phyloP scores from a whole-genome alignment of 2,113 vertebrate species.

The Cinclus mexicanus region DNA sequence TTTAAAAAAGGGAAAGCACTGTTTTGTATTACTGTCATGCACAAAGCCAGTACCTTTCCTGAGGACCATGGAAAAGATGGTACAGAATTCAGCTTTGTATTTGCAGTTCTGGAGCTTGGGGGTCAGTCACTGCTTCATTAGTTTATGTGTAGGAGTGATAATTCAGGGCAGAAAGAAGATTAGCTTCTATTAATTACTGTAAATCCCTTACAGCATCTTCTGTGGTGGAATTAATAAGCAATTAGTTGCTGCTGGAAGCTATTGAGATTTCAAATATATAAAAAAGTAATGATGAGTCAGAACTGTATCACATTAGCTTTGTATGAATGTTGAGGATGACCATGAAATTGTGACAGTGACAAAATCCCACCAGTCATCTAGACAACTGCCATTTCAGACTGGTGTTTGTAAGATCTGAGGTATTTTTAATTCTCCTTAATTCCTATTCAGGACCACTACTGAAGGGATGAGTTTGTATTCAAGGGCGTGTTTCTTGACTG shows the following conservation, averaged over 20 bases:
- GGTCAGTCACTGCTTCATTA: neutral
- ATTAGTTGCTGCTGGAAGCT: slow-evolving; percentile 21
- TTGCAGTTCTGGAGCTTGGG: neutral
- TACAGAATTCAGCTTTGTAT: neutral
- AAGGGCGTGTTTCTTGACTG: neutral
- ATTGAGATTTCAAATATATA: neutral
- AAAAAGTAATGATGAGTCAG: slow-evolving; percentile 2
- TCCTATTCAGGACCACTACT: neutral
- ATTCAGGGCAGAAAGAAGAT: slow-evolving; percentile 21
- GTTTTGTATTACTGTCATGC: neutral
- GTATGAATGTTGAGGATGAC: neutral
- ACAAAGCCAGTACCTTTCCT: neutral
- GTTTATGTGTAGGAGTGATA: neutral
- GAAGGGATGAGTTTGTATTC: neutral
- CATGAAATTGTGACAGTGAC: neutral
- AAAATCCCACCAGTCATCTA: neutral
- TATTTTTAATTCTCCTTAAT: neutral
- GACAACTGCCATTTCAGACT: neutral
- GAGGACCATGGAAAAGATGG: neutral
- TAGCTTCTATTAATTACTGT: slow-evolving; percentile 36
- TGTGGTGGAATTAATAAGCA: slow-evolving; percentile 48
- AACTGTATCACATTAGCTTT: neutral
- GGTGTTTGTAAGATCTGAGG: neutral
- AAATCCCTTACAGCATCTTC: slow-evolving; percentile 27
- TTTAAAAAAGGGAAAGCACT: neutral